A percentile compares a stretch with the other conserved stretches of the same genome.
phyloP scores from a whole-genome alignment of 2,888 invertebrate genomes.

The Hypselothyrea guttata region DNA sequence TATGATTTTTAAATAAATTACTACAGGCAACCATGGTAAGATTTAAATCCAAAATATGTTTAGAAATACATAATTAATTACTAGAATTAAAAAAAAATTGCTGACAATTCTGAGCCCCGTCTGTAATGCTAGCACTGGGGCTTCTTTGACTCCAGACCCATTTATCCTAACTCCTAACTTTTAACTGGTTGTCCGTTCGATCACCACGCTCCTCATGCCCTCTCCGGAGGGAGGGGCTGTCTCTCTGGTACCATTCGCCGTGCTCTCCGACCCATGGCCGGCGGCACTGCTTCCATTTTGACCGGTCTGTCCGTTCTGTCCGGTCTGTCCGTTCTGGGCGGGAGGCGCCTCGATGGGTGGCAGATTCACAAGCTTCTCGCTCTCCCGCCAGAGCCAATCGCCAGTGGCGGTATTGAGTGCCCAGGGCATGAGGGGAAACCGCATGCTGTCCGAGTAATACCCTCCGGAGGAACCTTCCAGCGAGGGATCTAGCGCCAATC shows the following conservation, averaged over 20 bases:
- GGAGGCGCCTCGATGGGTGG: slow-evolving; percentile 47
- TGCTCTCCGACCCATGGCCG: no score
- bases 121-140: no score
- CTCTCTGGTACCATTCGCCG: no score
- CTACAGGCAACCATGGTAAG: no score
- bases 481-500: slow-evolving; percentile 79
- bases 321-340: slow-evolving; percentile 6
- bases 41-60: no score
- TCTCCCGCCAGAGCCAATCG: slow-evolving; percentile 85
- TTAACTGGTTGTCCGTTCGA: slow-evolving; percentile 43
- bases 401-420: slow-evolving; percentile 84
- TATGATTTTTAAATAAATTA: no score
- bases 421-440: slow-evolving; percentile 82
- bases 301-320: slow-evolving; percentile 18
- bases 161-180: neutral
- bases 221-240: no score
- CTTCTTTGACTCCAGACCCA: neutral
- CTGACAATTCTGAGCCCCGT: neutral
- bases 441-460: slow-evolving; percentile 85
- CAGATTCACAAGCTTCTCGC: slow-evolving; percentile 79
- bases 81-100: no score
- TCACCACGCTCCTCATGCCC: slow-evolving; percentile 37
- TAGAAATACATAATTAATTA: no score
- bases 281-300: slow-evolving; percentile 10
- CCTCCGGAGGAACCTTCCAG: slow-evolving; percentile 75